A percentile compares a stretch with the other conserved stretches of the same genome.
phyloP scores from a whole-genome alignment of 2,797 vertebrate genomes.

The Poeciliopsis turneri region DNA sequence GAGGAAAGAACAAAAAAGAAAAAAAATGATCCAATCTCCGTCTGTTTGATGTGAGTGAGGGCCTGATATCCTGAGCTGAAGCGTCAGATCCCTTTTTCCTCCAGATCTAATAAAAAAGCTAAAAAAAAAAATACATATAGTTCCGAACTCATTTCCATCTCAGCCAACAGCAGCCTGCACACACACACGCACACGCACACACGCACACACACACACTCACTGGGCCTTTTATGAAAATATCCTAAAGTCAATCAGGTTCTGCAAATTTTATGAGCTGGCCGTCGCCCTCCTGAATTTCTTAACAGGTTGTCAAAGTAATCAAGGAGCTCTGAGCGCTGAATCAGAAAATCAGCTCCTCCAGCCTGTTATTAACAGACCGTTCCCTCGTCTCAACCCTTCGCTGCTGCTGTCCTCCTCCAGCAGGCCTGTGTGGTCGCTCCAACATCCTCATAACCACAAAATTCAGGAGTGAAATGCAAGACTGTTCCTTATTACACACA shows the following conservation, averaged over 20 bases:
- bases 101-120: slow-evolving; percentile 19
- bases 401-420: slow-evolving; percentile 10
- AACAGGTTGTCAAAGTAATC: slow-evolving; percentile 93
- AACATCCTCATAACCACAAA: slow-evolving; percentile 39
- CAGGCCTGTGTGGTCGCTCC: slow-evolving; percentile 9
- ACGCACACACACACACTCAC: background rate
- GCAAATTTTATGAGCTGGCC: slow-evolving; percentile 93
- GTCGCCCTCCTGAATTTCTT: slow-evolving; percentile 90
- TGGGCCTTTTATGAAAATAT: slow-evolving; percentile 91
- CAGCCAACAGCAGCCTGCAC: background rate
- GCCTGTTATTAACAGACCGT: slow-evolving; percentile 36
- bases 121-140: slow-evolving; percentile 16
- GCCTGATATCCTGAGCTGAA: slow-evolving; percentile 15
- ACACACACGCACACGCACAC: background rate
- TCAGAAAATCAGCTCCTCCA: slow-evolving; percentile 82
- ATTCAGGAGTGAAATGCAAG: slow-evolving; percentile 31
- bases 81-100: background rate
- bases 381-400: slow-evolving; percentile 39
- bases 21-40: slow-evolving; percentile 30
- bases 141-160: slow-evolving; percentile 2
- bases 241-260: slow-evolving; percentile 93
- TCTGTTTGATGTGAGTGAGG: slow-evolving; percentile 22
- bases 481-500: slow-evolving; percentile 24
- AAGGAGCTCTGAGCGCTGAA: slow-evolving; percentile 84
- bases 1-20: slow-evolving; percentile 7